Conservation (phyloP, 1,140 invertebrate species). For the Drosophila watanabei region DNA sequence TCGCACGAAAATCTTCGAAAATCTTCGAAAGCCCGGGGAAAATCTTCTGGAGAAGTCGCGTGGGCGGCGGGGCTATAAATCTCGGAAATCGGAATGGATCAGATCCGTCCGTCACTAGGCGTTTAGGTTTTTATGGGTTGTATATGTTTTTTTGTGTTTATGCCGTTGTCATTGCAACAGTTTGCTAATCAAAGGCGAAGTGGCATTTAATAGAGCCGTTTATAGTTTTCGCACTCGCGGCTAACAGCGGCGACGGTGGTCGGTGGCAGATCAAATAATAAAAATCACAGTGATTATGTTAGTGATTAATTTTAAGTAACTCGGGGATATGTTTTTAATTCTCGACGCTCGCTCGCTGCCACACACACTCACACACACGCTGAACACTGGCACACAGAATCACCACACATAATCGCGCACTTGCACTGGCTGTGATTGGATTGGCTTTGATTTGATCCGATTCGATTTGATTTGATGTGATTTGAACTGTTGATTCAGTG, state of each 20-base stretch:
- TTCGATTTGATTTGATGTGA: slow-evolving; percentile 16
- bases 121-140: slow-evolving; percentile 45
- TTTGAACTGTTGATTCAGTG: slow-evolving; percentile 59
- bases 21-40: slow-evolving; percentile 19
- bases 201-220: slow-evolving; percentile 51
- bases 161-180: slow-evolving; percentile 57
- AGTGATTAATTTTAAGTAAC: slow-evolving; percentile 85
- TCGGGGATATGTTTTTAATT: slow-evolving; percentile 84
- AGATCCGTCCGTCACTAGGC: slow-evolving; percentile 21
- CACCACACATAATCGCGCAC: slow-evolving; percentile 28
- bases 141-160: slow-evolving; percentile 46
- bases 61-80: slow-evolving; percentile 43
- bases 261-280: slow-evolving; percentile 68
- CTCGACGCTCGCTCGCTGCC: slow-evolving; percentile 60
- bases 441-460: slow-evolving; percentile 23
- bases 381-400: slow-evolving; percentile 21
- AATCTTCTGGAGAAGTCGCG: slow-evolving; percentile 37
- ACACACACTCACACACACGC: slow-evolving; percentile 26
- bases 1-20: slow-evolving; percentile 35
- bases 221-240: slow-evolving; percentile 65
- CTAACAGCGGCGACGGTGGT: slow-evolving; percentile 8
- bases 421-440: slow-evolving; percentile 32
- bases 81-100: slow-evolving; percentile 23
- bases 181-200: slow-evolving; percentile 45
- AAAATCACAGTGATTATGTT: slow-evolving; percentile 84